Conservation (phyloP, 2,888 invertebrate genomes). For the Apamea crenata region DNA sequence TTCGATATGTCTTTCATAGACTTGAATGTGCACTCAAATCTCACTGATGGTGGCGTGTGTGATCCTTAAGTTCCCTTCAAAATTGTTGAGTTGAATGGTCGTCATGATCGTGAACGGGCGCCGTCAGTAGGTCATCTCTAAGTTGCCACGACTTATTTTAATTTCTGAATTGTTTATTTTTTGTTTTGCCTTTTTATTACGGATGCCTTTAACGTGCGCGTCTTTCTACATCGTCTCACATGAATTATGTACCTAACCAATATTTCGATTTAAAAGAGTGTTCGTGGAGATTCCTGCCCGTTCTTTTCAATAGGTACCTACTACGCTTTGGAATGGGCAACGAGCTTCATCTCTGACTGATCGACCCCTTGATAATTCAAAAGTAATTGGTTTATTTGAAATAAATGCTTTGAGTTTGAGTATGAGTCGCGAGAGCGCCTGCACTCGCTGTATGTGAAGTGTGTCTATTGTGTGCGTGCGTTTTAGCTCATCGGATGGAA, state of each 20-base stretch:
- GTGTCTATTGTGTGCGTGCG: not conserved
- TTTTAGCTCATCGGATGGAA: not conserved
- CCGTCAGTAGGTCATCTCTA: not conserved
- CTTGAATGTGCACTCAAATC: not conserved
- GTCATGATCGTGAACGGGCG: not conserved
- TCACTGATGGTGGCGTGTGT: not conserved
- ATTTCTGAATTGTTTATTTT: too few relatives aligned
- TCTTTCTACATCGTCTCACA: not conserved
- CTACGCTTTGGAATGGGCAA: not conserved
- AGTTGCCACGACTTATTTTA: not conserved
- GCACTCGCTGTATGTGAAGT: not conserved
- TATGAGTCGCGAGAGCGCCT: too few relatives aligned
- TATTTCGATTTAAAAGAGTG: too few relatives aligned
- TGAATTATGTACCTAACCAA: too few relatives aligned
- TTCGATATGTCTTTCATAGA: not conserved
- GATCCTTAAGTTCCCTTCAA: not conserved
- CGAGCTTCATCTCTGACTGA: not conserved
- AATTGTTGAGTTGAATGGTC: not conserved
- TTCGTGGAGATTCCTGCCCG: not conserved
- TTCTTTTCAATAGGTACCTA: not conserved
- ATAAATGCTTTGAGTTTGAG: not conserved
- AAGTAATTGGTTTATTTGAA: not conserved
- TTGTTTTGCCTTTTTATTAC: too few relatives aligned
- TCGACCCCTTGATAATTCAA: not conserved
- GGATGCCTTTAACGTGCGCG: too few relatives aligned